A percentile compares a stretch with the other conserved stretches of the same genome.
phyloP scores from a whole-genome alignment of 2,113 vertebrate genomes.

The Rhineura floridana region DNA sequence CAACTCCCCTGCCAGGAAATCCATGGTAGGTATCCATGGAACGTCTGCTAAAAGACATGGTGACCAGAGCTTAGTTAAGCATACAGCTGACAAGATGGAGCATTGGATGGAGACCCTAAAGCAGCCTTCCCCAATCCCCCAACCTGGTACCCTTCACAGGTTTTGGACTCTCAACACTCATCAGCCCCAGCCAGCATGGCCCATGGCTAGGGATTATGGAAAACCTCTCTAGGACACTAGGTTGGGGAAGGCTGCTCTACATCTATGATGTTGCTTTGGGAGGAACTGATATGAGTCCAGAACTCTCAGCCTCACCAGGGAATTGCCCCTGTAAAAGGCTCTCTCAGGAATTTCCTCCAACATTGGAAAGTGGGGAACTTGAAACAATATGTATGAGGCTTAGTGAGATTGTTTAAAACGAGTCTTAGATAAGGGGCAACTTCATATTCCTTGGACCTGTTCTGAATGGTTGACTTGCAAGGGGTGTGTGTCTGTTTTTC shows the following conservation, averaged over 20 bases:
- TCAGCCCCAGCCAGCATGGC: no score
- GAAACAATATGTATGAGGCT: not conserved
- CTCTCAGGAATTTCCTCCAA: not conserved
- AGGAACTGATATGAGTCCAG: not conserved
- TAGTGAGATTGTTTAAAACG: not conserved
- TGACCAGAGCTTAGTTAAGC: not conserved
- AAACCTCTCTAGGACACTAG: no score
- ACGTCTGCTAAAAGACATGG: no score
- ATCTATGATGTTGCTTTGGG: not conserved
- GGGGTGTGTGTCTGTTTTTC: not conserved
- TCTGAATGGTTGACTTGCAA: conserved; percentile 28
- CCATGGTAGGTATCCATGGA: no score
- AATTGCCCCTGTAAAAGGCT: not conserved
- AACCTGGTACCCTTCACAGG: no score
- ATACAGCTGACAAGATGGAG: not conserved
- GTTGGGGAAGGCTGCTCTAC: no score
- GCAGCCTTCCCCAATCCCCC: no score
- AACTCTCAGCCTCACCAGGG: not conserved
- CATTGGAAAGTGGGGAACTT: not conserved
- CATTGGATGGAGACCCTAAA: not conserved
- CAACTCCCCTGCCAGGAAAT: no score
- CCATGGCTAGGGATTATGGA: no score
- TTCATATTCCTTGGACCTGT: conserved; percentile 29
- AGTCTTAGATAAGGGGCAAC: not conserved
- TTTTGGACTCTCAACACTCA: no score